A percentile compares a stretch with the other conserved stretches of the same genome.
These are phyloP conservation scores for Zoroaster sp. DNA, from an alignment of 53 echinoderm and acorn worm species.

Conservation along the genomic window DNA sequence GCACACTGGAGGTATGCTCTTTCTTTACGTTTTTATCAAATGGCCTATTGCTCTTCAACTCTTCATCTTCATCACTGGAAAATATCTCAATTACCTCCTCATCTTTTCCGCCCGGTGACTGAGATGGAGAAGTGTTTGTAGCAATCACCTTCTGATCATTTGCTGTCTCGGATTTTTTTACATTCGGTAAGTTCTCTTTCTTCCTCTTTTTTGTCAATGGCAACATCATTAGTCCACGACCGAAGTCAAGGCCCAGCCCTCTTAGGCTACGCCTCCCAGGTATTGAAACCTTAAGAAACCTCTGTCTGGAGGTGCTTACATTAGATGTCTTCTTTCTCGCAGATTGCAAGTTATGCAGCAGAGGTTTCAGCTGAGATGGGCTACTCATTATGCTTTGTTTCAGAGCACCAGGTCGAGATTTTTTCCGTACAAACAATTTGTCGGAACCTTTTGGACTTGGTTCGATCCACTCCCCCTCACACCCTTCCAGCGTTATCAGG, in stretches of 20 bases:
- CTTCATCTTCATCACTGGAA: slow-evolving; percentile 16
- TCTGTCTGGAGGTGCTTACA: background rate
- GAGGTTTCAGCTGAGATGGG: slow-evolving; percentile 9
- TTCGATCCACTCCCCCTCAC: slow-evolving; percentile 38
- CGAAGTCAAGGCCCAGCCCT: slow-evolving; percentile 31
- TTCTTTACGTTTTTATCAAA: background rate
- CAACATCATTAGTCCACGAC: slow-evolving; percentile 18
- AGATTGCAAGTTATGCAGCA: background rate
- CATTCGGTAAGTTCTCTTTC: background rate
- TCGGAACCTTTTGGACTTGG: slow-evolving; percentile 10
- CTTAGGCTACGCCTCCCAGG: slow-evolving; percentile 11
- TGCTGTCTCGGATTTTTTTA: background rate
- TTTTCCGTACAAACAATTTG: background rate
- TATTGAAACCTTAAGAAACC: background rate
- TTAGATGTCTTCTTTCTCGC: background rate
- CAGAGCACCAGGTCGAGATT: background rate
- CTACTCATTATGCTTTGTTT: slow-evolving; percentile 35
- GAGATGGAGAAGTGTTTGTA: background rate
- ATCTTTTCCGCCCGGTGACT: background rate
- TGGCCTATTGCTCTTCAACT: background rate
- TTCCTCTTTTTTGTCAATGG: background rate
- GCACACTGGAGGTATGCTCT: background rate
- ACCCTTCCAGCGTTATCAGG: slow-evolving; percentile 3
- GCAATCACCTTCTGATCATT: background rate
- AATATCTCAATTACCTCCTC: slow-evolving; percentile 9